Conservation (phyloP, 2,113 vertebrate genomes). For the Synodontis membranacea region DNA sequence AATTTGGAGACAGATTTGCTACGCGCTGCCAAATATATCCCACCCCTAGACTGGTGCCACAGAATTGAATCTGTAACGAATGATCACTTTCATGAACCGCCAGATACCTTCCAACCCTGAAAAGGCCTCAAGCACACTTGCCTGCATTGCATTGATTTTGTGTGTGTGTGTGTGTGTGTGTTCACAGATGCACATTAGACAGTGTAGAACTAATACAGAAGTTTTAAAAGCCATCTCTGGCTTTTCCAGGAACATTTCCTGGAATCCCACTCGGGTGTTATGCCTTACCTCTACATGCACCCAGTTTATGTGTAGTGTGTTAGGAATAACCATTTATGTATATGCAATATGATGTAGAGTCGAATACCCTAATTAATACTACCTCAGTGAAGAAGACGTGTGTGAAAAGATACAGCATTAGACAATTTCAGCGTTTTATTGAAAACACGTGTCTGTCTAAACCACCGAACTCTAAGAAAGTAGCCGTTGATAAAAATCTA, state of each 20-base stretch:
- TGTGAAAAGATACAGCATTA: not conserved
- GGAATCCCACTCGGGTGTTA: not conserved
- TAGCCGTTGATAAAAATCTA: conserved; percentile 2
- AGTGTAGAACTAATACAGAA: not conserved
- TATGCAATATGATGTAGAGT: not conserved
- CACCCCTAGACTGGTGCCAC: too few relatives aligned
- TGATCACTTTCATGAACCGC: too few relatives aligned
- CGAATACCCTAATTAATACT: not conserved
- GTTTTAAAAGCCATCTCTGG: not conserved
- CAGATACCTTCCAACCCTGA: too few relatives aligned
- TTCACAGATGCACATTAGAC: not conserved
- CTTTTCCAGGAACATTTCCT: not conserved
- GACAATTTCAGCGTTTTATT: not conserved
- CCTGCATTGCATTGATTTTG: too few relatives aligned
- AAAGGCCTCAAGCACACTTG: too few relatives aligned
- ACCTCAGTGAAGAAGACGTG: not conserved
- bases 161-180: not conserved
- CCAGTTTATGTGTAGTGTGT: not conserved
- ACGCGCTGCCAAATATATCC: too few relatives aligned
- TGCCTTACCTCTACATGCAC: not conserved
- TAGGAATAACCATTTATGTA: not conserved
- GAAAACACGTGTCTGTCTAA: not conserved
- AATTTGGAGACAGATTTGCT: too few relatives aligned
- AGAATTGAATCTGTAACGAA: not conserved
- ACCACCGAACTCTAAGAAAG: not conserved